Percentiles rank a stretch among this genome's conserved stretches.
phyloP scores from a whole-genome alignment of 2,113 vertebrate species.

The Phoenicopterus ruber region DNA sequence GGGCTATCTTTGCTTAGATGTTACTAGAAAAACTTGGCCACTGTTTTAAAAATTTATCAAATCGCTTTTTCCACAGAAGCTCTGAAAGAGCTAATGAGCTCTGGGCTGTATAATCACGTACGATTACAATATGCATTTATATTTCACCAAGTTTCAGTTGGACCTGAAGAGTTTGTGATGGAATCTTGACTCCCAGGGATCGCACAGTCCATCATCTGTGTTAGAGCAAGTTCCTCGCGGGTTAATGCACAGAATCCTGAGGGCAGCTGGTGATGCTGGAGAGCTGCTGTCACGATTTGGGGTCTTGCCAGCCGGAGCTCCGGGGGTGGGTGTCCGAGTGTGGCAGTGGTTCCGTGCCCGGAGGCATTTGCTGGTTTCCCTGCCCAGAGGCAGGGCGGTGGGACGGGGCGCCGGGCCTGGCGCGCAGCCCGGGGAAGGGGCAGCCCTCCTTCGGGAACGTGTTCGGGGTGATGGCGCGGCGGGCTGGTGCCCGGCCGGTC shows the following conservation, averaged over 20 bases:
- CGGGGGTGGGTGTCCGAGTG: background rate
- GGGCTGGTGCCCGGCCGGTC: background rate
- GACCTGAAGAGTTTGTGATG: fast-evolving
- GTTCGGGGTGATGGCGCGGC: too few relatives aligned
- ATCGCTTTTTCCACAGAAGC: background rate
- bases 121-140: fast-evolving
- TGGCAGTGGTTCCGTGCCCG: background rate
- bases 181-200: too few relatives aligned
- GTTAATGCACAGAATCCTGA: too few relatives aligned
- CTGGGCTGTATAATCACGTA: fast-evolving
- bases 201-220: too few relatives aligned
- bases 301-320: too few relatives aligned
- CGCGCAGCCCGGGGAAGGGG: background rate
- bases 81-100: background rate
- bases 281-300: fast-evolving
- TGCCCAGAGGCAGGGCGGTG: background rate
- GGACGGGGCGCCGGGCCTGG: background rate
- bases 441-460: too few relatives aligned
- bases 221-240: fast-evolving
- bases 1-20: too few relatives aligned
- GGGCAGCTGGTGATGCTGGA: background rate
- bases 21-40: background rate
- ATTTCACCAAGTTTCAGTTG: fast-evolving
- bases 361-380: background rate
- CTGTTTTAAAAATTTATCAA: background rate